Evolutionary conservation across 2,797 vertebrate genomes (phyloP).

Genomic region (Rhinella marina): DNA sequence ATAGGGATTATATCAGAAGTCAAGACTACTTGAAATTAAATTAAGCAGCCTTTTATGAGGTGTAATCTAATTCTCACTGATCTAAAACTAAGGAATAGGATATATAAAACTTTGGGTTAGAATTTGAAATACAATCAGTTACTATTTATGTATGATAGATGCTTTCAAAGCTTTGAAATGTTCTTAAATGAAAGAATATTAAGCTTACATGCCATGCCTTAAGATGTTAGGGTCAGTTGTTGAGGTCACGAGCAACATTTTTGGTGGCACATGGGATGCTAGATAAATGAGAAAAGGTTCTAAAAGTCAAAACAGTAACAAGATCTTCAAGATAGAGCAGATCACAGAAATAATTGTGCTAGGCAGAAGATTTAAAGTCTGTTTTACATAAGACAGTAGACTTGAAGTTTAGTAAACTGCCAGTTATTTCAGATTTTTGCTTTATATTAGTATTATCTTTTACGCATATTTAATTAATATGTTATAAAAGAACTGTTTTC

Average conservation of each 20-base stretch:
- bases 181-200: background rate
- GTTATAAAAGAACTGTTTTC: no score
- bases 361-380: background rate
- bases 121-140: background rate
- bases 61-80: background rate
- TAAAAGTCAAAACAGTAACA: background rate
- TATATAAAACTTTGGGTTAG: background rate
- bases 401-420: no score
- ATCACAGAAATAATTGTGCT: no score
- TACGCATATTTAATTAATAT: no score
- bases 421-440: no score
- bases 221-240: background rate
- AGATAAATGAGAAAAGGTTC: background rate
- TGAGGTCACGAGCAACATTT: background rate
- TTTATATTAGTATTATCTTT: no score
- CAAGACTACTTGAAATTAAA: background rate
- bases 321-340: background rate
- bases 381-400: background rate
- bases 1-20: conserved; percentile 2
- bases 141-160: background rate
- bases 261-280: background rate
- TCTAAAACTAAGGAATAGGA: background rate
- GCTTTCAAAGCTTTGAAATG: background rate
- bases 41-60: background rate
- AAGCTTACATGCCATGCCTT: background rate